Conservation (phyloP, 1,140 invertebrate genomes). For the Camponotus pennsylvanicus region DNA sequence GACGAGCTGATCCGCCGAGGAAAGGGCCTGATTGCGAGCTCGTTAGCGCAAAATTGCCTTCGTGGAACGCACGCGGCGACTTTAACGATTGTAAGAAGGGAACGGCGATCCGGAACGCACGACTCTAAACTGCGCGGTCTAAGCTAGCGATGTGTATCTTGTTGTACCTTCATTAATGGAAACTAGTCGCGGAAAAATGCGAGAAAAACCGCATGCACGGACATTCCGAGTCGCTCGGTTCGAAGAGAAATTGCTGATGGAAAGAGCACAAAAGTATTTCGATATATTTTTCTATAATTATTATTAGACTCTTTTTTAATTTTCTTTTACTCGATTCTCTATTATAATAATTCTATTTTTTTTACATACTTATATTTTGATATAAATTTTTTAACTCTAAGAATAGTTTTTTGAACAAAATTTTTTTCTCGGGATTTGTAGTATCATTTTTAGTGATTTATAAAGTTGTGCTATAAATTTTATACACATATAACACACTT, state of each 20-base stretch:
- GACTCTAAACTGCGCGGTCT: neutral
- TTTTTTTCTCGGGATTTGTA: neutral
- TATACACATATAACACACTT: neutral
- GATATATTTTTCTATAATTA: constrained; percentile 21
- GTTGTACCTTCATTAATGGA: constrained; percentile 46
- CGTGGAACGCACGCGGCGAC: constrained; percentile 31
- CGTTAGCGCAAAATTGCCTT: constrained; percentile 33
- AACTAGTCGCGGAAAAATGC: constrained; percentile 32
- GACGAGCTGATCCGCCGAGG: neutral
- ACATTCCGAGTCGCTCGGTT: constrained; percentile 17
- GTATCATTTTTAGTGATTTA: neutral
- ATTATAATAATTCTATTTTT: neutral
- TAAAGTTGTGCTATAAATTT: neutral
- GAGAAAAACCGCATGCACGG: constrained; percentile 25
- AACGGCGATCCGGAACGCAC: constrained; percentile 31
- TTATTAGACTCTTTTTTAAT: neutral
- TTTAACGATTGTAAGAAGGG: constrained; percentile 50
- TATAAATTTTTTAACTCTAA: neutral
- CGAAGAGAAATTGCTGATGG: constrained; percentile 29
- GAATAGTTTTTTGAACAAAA: neutral
- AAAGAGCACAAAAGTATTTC: neutral
- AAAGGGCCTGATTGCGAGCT: neutral
- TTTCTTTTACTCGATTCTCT: neutral
- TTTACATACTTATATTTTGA: neutral
- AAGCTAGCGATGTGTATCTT: constrained; percentile 23